Base-by-base conservation (phyloP, 1,140 invertebrate species). In the Scaptomyza montana region DNA sequence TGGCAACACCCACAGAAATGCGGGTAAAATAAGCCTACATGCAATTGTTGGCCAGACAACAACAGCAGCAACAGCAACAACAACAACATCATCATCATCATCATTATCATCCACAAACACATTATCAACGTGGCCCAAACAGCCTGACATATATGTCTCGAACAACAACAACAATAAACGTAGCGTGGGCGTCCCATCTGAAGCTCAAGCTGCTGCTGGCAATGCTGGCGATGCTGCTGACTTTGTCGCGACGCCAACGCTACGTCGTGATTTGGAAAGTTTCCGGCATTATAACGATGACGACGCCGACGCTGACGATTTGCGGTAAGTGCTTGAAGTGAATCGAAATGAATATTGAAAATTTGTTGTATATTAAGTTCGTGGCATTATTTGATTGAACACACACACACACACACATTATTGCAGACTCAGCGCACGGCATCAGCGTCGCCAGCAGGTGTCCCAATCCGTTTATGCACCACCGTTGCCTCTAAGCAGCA, bases 21-120 rank as follows among this genome's bases (percentile, higher is more conserved):
- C 86, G 76, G 74, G 76, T 46, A 91, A 90, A 90, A 85, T 91
- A 87, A 91, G 90, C 90, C 90, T 91, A 91, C 89, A 91, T 91
- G 81, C 90, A 89, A 91, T 91, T 91, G 90, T 91, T 84, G 90
- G 86, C 75, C 75, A 77, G 70, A 65, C 79, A 71, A 57, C 79
- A 59, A 61, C 76, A 54, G 36, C 80, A 75, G 10, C 87, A 66
- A n/a, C 71, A 75, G 25, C 76, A 51, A 41, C 80, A 75, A 12
- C 87, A 66, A n/a, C 70, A 75, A 25, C 80, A 75, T 19, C 75
- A 62, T 21, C 70, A 68, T 28, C 78, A 65, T 21, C 62, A 55
- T 19, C 66, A 80, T 43, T 43, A 67, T 25, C 62, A 50, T 30
- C 49, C 2, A 19, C 30, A 9, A 36, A 9, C 74, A 67, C 81